phyloP scores from a whole-genome alignment of 1,140 invertebrate genomes.

The Bombus difficillimus region DNA sequence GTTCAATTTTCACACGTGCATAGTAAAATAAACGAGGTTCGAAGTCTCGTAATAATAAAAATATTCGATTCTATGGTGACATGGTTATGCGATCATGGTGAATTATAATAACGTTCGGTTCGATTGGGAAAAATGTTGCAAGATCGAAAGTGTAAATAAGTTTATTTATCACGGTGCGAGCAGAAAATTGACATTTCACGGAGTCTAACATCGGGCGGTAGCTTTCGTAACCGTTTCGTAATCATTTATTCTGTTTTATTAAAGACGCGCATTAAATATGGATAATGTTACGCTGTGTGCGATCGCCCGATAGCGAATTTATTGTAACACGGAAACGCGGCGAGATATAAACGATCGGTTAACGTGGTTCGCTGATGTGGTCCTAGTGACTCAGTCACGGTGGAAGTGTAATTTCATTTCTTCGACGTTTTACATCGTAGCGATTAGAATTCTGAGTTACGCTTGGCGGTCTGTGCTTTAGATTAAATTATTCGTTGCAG shows the following conservation, averaged over 20 bases:
- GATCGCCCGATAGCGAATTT: constrained; percentile 11
- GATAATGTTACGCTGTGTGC: neutral
- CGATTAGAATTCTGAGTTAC: neutral
- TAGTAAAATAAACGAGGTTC: neutral
- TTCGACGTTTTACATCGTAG: neutral
- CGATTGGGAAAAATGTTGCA: neutral
- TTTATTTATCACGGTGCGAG: constrained; percentile 8
- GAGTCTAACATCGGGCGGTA: neutral
- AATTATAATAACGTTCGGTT: neutral
- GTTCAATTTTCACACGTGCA: constrained; percentile 14
- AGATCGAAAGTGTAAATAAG: constrained; percentile 33
- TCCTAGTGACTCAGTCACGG: neutral
- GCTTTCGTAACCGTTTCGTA: constrained; percentile 15
- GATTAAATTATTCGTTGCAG: neutral
- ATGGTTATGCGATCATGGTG: neutral
- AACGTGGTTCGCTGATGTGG: neutral
- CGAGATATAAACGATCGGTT: neutral
- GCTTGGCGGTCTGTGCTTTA: neutral
- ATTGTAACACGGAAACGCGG: constrained; percentile 20
- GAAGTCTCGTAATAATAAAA: neutral
- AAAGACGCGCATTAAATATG: constrained; percentile 21
- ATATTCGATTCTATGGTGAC: no score
- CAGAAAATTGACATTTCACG: constrained; percentile 38
- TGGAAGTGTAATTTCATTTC: neutral
- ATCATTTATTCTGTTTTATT: constrained; percentile 3